Conservation (phyloP, 2,113 vertebrate genomes). For the Sciurus niger region DNA sequence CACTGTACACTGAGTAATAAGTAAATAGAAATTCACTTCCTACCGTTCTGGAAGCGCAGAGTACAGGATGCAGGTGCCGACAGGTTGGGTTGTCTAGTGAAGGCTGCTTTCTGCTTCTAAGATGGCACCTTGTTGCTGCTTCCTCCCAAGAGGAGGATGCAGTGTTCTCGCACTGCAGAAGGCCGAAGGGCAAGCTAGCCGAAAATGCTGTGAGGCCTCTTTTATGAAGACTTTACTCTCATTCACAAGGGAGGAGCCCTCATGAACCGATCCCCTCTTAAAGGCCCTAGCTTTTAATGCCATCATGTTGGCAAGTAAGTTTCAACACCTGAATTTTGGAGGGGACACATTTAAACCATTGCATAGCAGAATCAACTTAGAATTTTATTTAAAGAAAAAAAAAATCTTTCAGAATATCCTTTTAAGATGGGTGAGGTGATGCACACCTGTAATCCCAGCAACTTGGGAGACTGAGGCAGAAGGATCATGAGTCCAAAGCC, state of each 20-base stretch:
- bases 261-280: not conserved
- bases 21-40: not conserved
- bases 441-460: too few species aligned
- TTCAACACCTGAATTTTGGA: not conserved
- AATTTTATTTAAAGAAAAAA: not conserved
- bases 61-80: not conserved
- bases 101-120: not conserved
- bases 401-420: too few species aligned
- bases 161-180: not conserved
- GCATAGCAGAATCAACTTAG: not conserved
- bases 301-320: not conserved
- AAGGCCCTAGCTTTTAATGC: not conserved
- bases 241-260: not conserved
- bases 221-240: not conserved
- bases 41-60: not conserved
- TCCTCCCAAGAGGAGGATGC: not conserved
- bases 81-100: too few species aligned
- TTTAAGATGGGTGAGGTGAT: too few species aligned
- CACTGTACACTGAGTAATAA: not conserved
- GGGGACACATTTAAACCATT: not conserved
- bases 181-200: not conserved
- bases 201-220: not conserved
- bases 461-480: too few species aligned
- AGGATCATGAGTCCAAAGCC: too few species aligned
- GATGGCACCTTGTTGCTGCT: not conserved